These are phyloP conservation scores for Dynastes grantii DNA, from an alignment of 2,888 invertebrate genomes.

Conservation along the genomic window DNA sequence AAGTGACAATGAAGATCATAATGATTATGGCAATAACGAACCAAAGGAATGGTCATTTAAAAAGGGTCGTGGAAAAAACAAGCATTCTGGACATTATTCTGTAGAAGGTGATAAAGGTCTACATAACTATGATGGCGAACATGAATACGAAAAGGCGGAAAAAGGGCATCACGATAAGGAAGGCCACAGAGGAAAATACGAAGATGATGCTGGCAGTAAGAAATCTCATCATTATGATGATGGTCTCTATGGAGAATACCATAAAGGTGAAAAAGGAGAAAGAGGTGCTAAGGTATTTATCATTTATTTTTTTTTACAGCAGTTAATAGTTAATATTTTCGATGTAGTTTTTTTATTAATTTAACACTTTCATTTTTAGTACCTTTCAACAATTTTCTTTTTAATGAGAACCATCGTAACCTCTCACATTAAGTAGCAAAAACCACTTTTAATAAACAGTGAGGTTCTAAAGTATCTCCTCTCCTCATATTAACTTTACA, in stretches of 20 bases:
- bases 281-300: conserved; percentile 70
- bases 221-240: conserved; percentile 77
- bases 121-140: conserved; percentile 79
- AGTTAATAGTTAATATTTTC: not conserved
- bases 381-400: too few relatives aligned
- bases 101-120: conserved; percentile 76
- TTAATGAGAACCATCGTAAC: too few relatives aligned
- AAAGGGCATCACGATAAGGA: conserved; percentile 82
- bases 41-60: conserved; percentile 52
- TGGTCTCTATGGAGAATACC: conserved; percentile 78
- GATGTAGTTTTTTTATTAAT: too few relatives aligned
- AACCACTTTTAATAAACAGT: too few relatives aligned
- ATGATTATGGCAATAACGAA: conserved; percentile 12
- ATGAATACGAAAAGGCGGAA: conserved; percentile 76
- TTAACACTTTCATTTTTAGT: too few relatives aligned
- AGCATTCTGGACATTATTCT: conserved; percentile 74
- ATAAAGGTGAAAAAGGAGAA: conserved; percentile 80
- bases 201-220: conserved; percentile 77
- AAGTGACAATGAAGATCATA: conserved; percentile 39
- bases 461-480: too few relatives aligned
- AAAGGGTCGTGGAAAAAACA: conserved; percentile 74
- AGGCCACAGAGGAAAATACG: conserved; percentile 76
- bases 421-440: too few relatives aligned
- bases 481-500: too few relatives aligned
- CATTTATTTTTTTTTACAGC: not conserved